Evolutionary conservation across 1,140 invertebrate genomes (phyloP).

Genomic region (Venturia canescens): DNA sequence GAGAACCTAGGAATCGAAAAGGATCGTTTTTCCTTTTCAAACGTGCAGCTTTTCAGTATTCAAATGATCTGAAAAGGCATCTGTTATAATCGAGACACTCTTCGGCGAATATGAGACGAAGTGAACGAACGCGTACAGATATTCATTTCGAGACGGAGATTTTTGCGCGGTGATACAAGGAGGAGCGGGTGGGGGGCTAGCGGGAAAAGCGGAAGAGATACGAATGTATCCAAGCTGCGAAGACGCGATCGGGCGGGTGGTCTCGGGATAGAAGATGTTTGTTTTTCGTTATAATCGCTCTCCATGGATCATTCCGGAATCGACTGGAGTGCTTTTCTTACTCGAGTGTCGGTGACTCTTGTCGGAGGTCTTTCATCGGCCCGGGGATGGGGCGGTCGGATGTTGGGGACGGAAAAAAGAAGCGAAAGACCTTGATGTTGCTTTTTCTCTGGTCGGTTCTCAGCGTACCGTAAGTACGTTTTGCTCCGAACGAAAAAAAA

Average conservation of each 20-base stretch:
- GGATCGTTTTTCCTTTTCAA: not conserved
- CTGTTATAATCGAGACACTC: not conserved
- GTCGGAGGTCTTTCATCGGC: not conserved
- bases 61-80: not conserved
- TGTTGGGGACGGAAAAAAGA: not conserved
- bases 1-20: not conserved
- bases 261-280: slow-evolving; percentile 23
- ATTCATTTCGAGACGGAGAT: not conserved
- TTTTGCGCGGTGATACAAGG: not conserved
- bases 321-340: slow-evolving; percentile 43
- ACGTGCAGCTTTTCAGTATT: not conserved
- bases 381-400: not conserved
- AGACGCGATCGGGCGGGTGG: not conserved
- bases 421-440: slow-evolving; percentile 13
- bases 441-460: slow-evolving; percentile 5
- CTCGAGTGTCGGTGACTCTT: slow-evolving; percentile 9
- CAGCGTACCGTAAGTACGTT: slow-evolving; percentile 8
- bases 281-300: slow-evolving; percentile 34
- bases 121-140: not conserved
- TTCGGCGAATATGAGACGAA: not conserved
- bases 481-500: not conserved
- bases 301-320: slow-evolving; percentile 39
- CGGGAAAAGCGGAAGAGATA: not conserved
- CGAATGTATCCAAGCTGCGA: not conserved
- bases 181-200: not conserved